Percentiles rank a stretch among this genome's conserved stretches.
Evolutionary conservation across 2,797 vertebrate species (phyloP).

Genomic region (Momotus momota): DNA sequence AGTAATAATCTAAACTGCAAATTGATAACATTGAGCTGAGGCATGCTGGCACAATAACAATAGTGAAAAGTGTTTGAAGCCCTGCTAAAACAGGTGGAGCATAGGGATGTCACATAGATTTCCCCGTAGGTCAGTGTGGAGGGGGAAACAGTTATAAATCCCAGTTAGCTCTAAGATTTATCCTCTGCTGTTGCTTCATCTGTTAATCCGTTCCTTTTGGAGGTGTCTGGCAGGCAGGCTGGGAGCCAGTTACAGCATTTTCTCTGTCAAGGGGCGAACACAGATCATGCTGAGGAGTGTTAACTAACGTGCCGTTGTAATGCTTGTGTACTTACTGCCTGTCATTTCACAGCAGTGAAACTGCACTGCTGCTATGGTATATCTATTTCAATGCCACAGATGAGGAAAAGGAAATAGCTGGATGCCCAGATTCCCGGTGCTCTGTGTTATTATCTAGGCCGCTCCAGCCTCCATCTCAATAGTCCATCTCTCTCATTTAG

Average conservation of each 20-base stretch:
- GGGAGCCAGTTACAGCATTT: neutral
- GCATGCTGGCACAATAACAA: neutral
- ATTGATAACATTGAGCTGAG: neutral
- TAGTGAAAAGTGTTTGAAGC: neutral
- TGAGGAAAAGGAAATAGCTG: neutral
- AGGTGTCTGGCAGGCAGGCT: neutral
- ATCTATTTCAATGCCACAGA: neutral
- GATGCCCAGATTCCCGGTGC: neutral
- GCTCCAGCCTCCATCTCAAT: neutral
- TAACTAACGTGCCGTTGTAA: neutral
- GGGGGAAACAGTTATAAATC: neutral
- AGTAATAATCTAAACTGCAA: conserved; percentile 25
- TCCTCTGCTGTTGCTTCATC: neutral
- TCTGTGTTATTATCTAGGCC: neutral
- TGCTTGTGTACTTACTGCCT: neutral
- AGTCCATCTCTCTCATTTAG: neutral
- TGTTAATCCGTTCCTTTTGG: neutral
- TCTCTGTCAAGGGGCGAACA: neutral
- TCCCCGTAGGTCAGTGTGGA: neutral
- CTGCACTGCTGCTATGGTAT: neutral
- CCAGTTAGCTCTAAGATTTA: neutral
- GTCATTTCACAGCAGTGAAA: neutral
- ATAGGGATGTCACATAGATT: neutral
- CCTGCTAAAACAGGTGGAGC: neutral
- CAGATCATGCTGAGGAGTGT: neutral